These are phyloP conservation scores for Eufriesea mexicana DNA, from an alignment of 1,140 invertebrate genomes.

Conservation along the genomic window DNA sequence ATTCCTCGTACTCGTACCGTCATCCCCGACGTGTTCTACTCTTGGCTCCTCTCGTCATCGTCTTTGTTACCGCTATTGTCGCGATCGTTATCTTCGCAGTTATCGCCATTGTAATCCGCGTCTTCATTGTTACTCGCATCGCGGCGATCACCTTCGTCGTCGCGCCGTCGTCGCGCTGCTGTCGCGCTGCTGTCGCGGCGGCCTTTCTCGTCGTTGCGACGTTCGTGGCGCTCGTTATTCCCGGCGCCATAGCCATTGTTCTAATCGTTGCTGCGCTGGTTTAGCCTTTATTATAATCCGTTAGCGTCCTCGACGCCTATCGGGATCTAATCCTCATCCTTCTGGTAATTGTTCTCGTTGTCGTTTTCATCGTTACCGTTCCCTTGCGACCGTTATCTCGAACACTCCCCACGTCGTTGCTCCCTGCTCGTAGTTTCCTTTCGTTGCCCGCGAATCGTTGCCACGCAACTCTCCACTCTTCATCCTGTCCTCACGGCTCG, in stretches of 20 bases:
- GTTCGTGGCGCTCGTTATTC: constrained; percentile 6
- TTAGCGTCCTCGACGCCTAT: background rate
- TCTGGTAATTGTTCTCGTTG: too few relatives aligned
- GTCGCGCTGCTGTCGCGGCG: too few relatives aligned
- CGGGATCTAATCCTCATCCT: background rate
- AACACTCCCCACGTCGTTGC: background rate
- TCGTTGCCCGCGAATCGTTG: too few relatives aligned
- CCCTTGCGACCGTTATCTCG: background rate
- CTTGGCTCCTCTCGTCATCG: background rate
- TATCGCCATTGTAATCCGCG: constrained; percentile 11
- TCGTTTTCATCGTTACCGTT: background rate
- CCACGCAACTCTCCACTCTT: too few relatives aligned
- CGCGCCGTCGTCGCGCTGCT: too few relatives aligned
- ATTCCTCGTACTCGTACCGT: background rate
- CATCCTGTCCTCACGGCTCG: too few relatives aligned
- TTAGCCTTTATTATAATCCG: constrained; percentile 10
- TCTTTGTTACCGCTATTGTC: constrained; percentile 19
- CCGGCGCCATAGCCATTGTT: constrained; percentile 10
- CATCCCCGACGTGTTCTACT: background rate
- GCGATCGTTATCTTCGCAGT: background rate
- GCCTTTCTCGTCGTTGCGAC: background rate
- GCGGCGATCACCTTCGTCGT: background rate
- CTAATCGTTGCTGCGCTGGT: constrained; percentile 9
- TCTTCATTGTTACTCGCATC: constrained; percentile 21
- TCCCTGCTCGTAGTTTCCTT: too few relatives aligned